Base-by-base conservation (phyloP, 2,888 invertebrate genomes). In the Scaptomyza tumidula region DNA sequence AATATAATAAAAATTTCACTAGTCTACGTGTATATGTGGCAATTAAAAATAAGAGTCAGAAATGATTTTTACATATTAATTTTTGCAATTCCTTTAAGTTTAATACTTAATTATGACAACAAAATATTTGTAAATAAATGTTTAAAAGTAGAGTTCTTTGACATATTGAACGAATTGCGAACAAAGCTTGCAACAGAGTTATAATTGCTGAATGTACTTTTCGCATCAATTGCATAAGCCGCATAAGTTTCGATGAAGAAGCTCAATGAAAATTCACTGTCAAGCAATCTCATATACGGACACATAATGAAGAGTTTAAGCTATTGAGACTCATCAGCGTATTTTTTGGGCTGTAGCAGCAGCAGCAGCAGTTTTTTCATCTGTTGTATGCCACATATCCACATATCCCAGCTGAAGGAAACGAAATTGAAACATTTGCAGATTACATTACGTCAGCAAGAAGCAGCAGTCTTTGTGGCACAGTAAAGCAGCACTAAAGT, bases 401-500 rank as follows among this genome's bases (percentile, higher is more conserved):
- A n/a, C 50, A 33, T 29, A 39, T 49, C 37, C 49, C 19, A 29
- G 56, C 46, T 29, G 39, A 53, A 10, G 46, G 43, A 64, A 68
- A 35, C 39, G 27, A 45, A 67, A 79, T 54, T 71, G 73, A 65
- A 83, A 67, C 66, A 86, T 86, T 75, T 80, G 63, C 59, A 61
- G 71, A 80, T 80, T 80, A 53, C 63, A 79, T 79, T 79, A 80
- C 77, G 52, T 64, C 68, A 79, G 69, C 45, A 66, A 63, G 41
- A 10, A 41, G 24, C 24, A 24, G 24, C 24, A 44, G 29, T 29
- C 41, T 33, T 11, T 37, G 52, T 52, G 44, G 61, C 7, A 78
- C 78, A 76, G 75, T 78, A 19, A 64, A 44, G 55, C 45, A 7
- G n/a, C 60, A 33, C 37, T 68, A 53, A 16, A 58, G 60, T 55